A percentile compares a stretch with the other conserved stretches of the same genome.
These are phyloP conservation scores for Venusia cambrica DNA, from an alignment of 2,888 invertebrate species.

Conservation along the genomic window DNA sequence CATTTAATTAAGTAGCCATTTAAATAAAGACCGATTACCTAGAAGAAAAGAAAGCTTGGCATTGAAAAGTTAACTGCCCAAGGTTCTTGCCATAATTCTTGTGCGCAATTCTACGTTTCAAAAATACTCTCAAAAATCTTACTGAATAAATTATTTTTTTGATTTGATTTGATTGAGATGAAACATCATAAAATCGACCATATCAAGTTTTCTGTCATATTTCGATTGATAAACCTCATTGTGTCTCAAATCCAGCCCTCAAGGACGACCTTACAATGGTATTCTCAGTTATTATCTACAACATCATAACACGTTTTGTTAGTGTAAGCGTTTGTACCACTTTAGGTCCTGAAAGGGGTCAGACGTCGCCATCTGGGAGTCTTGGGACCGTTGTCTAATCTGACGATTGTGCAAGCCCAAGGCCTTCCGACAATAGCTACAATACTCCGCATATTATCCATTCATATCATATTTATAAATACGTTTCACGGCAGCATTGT, in stretches of 20 bases:
- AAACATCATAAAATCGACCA: conserved; percentile 3
- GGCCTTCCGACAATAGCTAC: conserved; percentile 53
- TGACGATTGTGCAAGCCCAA: conserved; percentile 66
- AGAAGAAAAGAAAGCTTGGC: too few relatives aligned
- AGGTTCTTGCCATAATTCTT: too few relatives aligned
- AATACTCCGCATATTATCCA: conserved; percentile 71
- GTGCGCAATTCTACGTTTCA: too few relatives aligned
- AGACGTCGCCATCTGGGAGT: conserved; percentile 43
- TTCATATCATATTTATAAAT: conserved; percentile 79
- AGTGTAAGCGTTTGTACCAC: conserved; percentile 29
- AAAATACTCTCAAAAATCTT: too few relatives aligned
- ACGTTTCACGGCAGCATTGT: conserved; percentile 72
- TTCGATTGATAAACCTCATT: conserved; percentile 8
- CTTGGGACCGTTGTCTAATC: conserved; percentile 55
- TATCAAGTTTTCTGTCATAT: conserved; percentile 12
- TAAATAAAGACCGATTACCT: too few relatives aligned
- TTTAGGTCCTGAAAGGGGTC: conserved; percentile 42
- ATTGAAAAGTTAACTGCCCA: too few relatives aligned
- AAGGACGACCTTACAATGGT: conserved; percentile 16
- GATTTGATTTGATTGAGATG: conserved; percentile 5
- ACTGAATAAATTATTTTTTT: too few relatives aligned
- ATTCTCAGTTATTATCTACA: conserved; percentile 19
- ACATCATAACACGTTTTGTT: conserved; percentile 26
- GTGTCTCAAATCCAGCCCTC: conserved; percentile 9
- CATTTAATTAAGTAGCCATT: too few relatives aligned